phyloP scores from a whole-genome alignment of 2,888 invertebrate species.

The Sinodicranocentrus sp. region DNA sequence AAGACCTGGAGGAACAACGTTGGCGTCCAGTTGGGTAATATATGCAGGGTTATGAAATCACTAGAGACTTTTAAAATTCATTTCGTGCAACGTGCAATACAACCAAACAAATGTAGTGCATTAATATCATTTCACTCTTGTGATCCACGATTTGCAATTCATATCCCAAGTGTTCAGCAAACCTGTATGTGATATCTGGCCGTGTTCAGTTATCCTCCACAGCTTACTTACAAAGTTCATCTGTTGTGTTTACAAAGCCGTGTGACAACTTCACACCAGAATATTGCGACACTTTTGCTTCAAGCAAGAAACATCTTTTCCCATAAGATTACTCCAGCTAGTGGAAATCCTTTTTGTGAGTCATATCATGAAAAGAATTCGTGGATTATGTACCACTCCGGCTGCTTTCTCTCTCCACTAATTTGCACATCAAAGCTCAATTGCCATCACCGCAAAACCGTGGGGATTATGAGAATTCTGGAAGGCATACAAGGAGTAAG shows the following conservation, averaged over 20 bases:
- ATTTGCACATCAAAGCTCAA: constrained; percentile 69
- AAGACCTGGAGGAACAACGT: neutral
- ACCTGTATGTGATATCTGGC: too few species aligned
- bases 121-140: too few species aligned
- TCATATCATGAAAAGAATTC: constrained; percentile 8
- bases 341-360: neutral
- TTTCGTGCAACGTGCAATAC: neutral
- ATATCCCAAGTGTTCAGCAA: too few species aligned
- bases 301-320: constrained; percentile 1
- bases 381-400: constrained; percentile 10
- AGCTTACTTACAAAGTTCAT: too few species aligned
- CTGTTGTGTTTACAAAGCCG: too few species aligned
- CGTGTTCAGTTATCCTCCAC: too few species aligned
- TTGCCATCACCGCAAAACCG: constrained; percentile 52
- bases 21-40: neutral
- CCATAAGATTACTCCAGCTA: neutral
- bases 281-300: too few species aligned
- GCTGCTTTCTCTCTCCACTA: constrained; percentile 26
- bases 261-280: too few species aligned
- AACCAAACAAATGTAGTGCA: too few species aligned
- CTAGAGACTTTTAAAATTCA: constrained; percentile 20
- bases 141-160: too few species aligned
- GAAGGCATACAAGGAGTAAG: too few species aligned
- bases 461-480: constrained; percentile 27
- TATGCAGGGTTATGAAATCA: neutral